Evolutionary conservation across 1,140 invertebrate genomes (phyloP).

Genomic region (Pemphigus obesinymphae): DNA sequence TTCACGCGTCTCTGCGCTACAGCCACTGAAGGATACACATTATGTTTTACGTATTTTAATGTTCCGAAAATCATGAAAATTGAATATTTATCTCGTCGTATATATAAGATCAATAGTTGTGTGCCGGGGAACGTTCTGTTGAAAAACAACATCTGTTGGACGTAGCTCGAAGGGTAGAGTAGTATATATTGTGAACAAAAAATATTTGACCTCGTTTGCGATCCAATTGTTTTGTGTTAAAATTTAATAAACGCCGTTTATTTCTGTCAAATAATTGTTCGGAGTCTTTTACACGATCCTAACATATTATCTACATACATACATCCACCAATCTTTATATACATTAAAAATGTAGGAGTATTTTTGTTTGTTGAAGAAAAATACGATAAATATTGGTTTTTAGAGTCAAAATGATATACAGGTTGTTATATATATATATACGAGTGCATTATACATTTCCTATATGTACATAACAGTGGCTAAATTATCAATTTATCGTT

Average conservation of each 20-base stretch:
- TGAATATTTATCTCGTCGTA: not conserved
- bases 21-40: no score
- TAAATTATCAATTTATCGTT: no score
- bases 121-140: not conserved
- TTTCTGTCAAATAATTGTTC: not conserved
- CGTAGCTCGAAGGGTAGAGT: not conserved
- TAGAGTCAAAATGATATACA: not conserved
- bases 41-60: not conserved
- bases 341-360: no score
- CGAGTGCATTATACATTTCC: no score
- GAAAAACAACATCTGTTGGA: not conserved
- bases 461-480: no score
- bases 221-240: not conserved
- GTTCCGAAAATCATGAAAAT: not conserved
- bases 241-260: not conserved
- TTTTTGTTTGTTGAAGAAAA: not conserved
- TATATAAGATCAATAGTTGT: not conserved
- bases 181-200: not conserved
- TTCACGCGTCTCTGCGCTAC: not conserved
- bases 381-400: not conserved
- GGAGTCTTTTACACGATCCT: no score
- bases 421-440: no score
- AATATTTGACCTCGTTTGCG: not conserved
- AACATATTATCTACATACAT: no score
- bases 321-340: no score